Conservation (phyloP, 2,113 vertebrate species). For the Ophiodon elongatus region DNA sequence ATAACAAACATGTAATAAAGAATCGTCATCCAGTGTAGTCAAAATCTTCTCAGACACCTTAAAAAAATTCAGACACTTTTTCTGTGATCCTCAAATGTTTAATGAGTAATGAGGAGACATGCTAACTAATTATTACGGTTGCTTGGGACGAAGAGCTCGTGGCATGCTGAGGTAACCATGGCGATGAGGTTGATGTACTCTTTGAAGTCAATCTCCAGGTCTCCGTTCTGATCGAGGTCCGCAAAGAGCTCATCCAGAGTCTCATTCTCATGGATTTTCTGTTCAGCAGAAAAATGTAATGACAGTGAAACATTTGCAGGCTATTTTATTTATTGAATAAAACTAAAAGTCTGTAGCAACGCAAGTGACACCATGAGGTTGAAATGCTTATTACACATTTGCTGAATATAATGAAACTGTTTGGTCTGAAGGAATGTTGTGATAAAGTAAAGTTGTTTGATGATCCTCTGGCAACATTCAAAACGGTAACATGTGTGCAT, state of each 20-base stretch:
- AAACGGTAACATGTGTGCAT: neutral
- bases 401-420: neutral
- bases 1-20: neutral
- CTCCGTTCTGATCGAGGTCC: constrained; percentile 82
- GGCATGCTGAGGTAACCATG: constrained; percentile 84
- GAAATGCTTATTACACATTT: neutral
- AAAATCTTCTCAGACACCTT: neutral
- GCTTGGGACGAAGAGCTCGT: constrained; percentile 65
- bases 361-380: neutral
- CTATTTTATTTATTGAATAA: neutral
- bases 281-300: constrained; percentile 4
- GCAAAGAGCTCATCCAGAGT: constrained; percentile 79
- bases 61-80: neutral
- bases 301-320: neutral
- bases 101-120: neutral
- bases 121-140: constrained; percentile 9
- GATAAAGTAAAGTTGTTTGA: neutral
- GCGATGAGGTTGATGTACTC: constrained; percentile 82
- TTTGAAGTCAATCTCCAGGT: constrained; percentile 83
- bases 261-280: constrained; percentile 80
- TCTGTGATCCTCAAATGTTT: neutral
- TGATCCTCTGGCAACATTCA: neutral
- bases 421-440: neutral
- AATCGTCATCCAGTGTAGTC: neutral
- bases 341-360: neutral